Evolutionary conservation across 2,888 invertebrate species (phyloP).

Genomic region (Lycophotia porphyrea): DNA sequence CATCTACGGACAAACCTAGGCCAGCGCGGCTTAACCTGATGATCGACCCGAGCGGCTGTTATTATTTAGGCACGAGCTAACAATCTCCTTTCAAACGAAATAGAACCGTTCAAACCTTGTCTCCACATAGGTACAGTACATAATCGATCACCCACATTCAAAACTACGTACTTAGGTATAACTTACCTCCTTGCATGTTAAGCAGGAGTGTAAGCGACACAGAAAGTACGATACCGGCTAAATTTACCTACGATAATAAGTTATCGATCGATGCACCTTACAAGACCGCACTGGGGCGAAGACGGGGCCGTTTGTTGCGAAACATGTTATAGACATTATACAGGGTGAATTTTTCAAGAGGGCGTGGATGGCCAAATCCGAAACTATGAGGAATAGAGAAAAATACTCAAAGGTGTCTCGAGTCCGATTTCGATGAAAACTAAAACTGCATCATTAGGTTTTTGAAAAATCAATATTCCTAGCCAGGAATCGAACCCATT

Average conservation of each 20-base stretch:
- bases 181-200: conserved; percentile 48
- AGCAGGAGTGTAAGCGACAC: conserved; percentile 39
- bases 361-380: too few relatives aligned
- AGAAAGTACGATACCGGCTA: conserved; percentile 38
- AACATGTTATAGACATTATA: conserved; percentile 2
- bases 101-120: neutral
- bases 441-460: too few relatives aligned
- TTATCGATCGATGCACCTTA: conserved; percentile 58
- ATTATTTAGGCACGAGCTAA: neutral
- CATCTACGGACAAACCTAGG: neutral
- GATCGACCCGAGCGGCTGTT: neutral
- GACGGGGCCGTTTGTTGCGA: conserved; percentile 6
- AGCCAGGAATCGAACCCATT: too few relatives aligned
- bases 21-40: neutral
- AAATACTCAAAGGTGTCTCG: too few relatives aligned
- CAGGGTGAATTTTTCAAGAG: too few relatives aligned
- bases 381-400: too few relatives aligned
- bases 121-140: neutral
- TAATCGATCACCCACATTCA: conserved; percentile 23
- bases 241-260: conserved; percentile 58
- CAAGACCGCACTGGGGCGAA: conserved; percentile 25
- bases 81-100: neutral
- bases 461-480: too few relatives aligned
- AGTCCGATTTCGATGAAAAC: too few relatives aligned
- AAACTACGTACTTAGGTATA: conserved; percentile 26